These are phyloP conservation scores for Arnoldichthys spilopterus DNA, from an alignment of 2,797 vertebrate genomes.

Conservation along the genomic window DNA sequence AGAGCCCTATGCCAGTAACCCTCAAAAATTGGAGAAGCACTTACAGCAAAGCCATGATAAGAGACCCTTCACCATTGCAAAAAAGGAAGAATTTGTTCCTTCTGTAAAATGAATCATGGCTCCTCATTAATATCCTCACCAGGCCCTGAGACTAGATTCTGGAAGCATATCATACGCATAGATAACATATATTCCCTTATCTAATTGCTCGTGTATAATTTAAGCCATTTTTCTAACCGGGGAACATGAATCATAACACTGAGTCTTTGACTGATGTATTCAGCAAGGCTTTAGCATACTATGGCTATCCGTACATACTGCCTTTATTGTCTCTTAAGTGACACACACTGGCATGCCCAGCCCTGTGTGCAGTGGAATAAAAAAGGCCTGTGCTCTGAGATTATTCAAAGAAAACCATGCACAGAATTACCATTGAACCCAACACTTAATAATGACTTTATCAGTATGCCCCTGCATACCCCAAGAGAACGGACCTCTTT, in stretches of 20 bases:
- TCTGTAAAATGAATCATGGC: slow-evolving; percentile 48
- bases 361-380: background rate
- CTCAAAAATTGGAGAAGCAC: slow-evolving; percentile 27
- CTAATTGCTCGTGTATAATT: slow-evolving; percentile 55
- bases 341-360: background rate
- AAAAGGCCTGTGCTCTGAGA: background rate
- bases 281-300: slow-evolving; percentile 7
- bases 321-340: slow-evolving; percentile 10
- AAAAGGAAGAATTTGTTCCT: slow-evolving; percentile 41
- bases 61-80: slow-evolving; percentile 39
- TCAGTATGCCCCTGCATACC: slow-evolving; percentile 32
- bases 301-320: background rate
- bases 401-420: slow-evolving; percentile 9
- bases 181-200: slow-evolving; percentile 51
- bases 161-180: slow-evolving; percentile 43
- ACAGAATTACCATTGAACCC: slow-evolving; percentile 14
- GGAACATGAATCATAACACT: slow-evolving; percentile 43
- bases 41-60: slow-evolving; percentile 35
- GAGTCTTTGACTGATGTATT: slow-evolving; percentile 21
- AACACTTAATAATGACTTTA: slow-evolving; percentile 40
- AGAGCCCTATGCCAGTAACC: slow-evolving; percentile 13
- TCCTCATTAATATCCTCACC: slow-evolving; percentile 47
- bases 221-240: slow-evolving; percentile 41
- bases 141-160: slow-evolving; percentile 38
- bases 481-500: slow-evolving; percentile 16